Evolutionary conservation across 2,888 invertebrate genomes (phyloP), one percentile per base, ranked within the genome.

Genomic region (Meiosimyza platycephala): DNA sequence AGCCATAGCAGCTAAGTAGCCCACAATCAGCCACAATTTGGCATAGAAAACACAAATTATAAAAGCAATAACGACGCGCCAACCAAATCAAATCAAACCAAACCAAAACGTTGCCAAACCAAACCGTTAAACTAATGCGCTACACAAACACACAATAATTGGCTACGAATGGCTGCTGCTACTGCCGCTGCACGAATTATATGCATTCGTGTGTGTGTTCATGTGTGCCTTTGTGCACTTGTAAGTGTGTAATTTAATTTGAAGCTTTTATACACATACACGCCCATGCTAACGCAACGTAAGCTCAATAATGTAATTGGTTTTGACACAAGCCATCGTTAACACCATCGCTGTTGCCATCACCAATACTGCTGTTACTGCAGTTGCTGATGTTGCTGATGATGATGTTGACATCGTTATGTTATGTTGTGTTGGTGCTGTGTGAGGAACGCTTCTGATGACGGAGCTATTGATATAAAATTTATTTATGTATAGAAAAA

Each of bases 101-200:
- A 9, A 40, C 40, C 40, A 40, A 54, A 66, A 54, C 52, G 66
- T 52, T 54, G 66, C 66, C 66, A 66, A 40, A 66, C 66, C 66
- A 66, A 40, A 66, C 40, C 54, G 55, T 66, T 66, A 52, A 66
- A 55, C 66, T 54, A 66, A 48, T 52, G 54, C 40, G 66, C 40
- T 66, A 16, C 66, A 54, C 66, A 66, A 55, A 52, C 54, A 52
- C 66, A 66, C 40, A 28, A 54, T 66, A 66, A 66, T 66, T 54
- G 54, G 40, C 54, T 28, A 40, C 28, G 33, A 66, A 66, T 22
- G 22, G 66, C 40, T 54, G 4, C 18, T 15, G 40, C 18, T 55
- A 66, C 15, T 15, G 66, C 40, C 40, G 4, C 18, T 15, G 40
- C 18, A 63, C 9, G 40, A 40, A 28, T 54, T 33, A 40, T 11